Base-by-base conservation (phyloP, 2,888 invertebrate genomes). In the Parapristionchus giblindavisi region DNA sequence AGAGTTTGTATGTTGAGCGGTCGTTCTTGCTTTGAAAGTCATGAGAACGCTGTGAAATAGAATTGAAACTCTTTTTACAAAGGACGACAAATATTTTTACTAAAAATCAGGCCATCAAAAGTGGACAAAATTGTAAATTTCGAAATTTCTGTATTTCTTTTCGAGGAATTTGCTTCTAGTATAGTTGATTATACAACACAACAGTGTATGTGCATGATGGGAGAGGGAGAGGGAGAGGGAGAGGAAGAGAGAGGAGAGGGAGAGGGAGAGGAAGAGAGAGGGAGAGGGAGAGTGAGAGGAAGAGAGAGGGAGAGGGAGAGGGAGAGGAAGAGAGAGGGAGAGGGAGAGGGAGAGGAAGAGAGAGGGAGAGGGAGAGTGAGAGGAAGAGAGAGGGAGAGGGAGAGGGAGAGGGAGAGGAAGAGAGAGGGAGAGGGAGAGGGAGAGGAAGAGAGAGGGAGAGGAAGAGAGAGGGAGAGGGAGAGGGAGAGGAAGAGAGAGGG, bases 291-390 rank as follows among this genome's bases (percentile, higher is more conserved):
- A 29, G 27, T 76, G 40, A 11, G 63, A 63, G 24, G 40, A 38
- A 2, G 29, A 38, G 40, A 43, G 43, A 17, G 24, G 63, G 17
- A 14, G 32, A 34, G 63, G 71, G 34, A 79, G 79, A 74, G 75
- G 36, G 79, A 80, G 38, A 48, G 38, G 8, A 51, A 77, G 24
- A 51, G 68, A 21, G 60, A 72, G 36, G 24, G 36, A 1, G 38
- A 75, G 58, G 21, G 21, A 4, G 40, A 24, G 24, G 71, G 61
- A 40, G 71, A 60, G 24, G 70, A 52, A 38, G 38, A 54, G 8
- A 72, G 66, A 2, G 77, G 73, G 48, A 32, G 73, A 54, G 36
- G 48, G 72, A 75, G 77, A 21, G 38, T 68, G 38, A 68, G 76
- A 48, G 65, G 21, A 63, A 36, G 51, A 71, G 8, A 27, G 34